phyloP scores from a whole-genome alignment of 2,888 invertebrate species.

The Spilarctia lutea region DNA sequence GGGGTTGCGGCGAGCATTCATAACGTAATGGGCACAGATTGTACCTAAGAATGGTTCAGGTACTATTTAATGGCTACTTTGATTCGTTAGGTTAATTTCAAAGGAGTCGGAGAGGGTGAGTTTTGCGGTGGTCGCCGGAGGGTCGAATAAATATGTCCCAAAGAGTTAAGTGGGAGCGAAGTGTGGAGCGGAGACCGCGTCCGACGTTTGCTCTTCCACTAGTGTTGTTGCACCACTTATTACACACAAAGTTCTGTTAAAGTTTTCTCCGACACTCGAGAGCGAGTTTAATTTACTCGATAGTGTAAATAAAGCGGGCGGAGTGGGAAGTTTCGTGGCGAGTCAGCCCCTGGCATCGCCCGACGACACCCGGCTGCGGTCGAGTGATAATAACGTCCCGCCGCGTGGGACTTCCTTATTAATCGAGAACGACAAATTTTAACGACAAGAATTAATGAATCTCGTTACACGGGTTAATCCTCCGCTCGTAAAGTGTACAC shows the following conservation, averaged over 20 bases:
- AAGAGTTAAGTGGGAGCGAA: constrained; percentile 86
- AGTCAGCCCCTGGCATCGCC: constrained; percentile 64
- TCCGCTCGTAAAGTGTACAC: constrained; percentile 85
- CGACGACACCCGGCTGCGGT: constrained; percentile 75
- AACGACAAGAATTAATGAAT: constrained; percentile 88
- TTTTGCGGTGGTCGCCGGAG: constrained; percentile 82
- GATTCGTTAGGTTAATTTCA: constrained; percentile 84
- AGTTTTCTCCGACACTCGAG: constrained; percentile 85
- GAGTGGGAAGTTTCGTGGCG: constrained; percentile 83
- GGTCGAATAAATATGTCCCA: constrained; percentile 87
- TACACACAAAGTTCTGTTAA: constrained; percentile 87
- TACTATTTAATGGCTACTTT: constrained; percentile 77
- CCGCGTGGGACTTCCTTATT: constrained; percentile 85
- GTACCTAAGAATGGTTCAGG: constrained; percentile 68
- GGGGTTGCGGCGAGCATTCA: constrained; percentile 72
- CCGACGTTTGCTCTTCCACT: constrained; percentile 87
- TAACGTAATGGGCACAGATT: constrained; percentile 72
- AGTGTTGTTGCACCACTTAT: constrained; percentile 87
- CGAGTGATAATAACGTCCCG: constrained; percentile 84
- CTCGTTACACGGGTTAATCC: constrained; percentile 88
- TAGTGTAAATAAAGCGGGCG: constrained; percentile 87
- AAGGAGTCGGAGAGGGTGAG: constrained; percentile 70
- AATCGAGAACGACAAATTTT: constrained; percentile 88
- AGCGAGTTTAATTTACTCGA: constrained; percentile 87
- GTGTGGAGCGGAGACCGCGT: constrained; percentile 84